Base-by-base conservation (phyloP, 2,113 vertebrate genomes). In the Leptosomus discolor region DNA sequence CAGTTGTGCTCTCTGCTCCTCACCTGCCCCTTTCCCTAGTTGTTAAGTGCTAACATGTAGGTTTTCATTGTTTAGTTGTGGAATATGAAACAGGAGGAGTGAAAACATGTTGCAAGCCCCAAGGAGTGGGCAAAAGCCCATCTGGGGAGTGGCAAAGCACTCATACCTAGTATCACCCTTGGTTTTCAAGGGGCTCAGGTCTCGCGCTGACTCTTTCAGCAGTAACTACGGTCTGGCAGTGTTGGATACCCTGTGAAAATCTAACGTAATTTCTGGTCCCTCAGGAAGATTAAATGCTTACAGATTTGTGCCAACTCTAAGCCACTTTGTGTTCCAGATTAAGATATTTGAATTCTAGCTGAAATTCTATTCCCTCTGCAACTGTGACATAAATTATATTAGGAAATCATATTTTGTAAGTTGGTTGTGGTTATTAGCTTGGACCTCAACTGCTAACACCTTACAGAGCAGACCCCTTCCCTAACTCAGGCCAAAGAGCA, bases 201-300 rank as follows among this genome's bases (percentile, higher is more conserved):
- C 69, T n/a, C 60, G 14, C 22, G 46, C 27, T 37, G 32, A 68
- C 26, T 30, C 63, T 71, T 90, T 56, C 54, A 51, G 53, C 26
- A 67, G 53, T 51, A 56, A 56, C 16, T 53, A 39, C 12, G 20
- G 27, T 70, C 43, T 92, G 83, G 32, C 64, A 60, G 4, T 32
- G 68, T 20, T 91, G 71, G 67, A 53, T 29, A 34, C 26, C 22
- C 8, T 71, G 23, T 75, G 69, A 90, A 92, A 70, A 90, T 30
- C 63, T 88, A 79, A 58, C 82, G 56, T 24, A 83, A 90, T 94
- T 90, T 94, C 64, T 82, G 23, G 34, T 86, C 81, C 56, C 75
- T 91, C 24, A 57, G 64, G 54, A 88, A 92, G 75, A 94, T 90
- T 83, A 94, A 93, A 69, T 85, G 45, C 57, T 90, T 92, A 18